Conservation (phyloP, 2,888 invertebrate genomes). For the Drosophila anomalata region DNA sequence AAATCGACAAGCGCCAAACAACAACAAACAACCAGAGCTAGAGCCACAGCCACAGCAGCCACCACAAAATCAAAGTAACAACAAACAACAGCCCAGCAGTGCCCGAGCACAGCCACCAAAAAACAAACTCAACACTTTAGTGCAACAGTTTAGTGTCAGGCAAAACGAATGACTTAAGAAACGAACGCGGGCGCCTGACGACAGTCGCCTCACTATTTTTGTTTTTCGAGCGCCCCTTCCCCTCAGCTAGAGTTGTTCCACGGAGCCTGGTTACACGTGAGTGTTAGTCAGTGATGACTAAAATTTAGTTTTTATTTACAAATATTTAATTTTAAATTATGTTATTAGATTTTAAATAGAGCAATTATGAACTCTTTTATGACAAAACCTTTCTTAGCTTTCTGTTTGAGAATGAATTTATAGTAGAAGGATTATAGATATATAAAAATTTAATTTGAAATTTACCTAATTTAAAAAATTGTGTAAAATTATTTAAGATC, state of each 20-base stretch:
- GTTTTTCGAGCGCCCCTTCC: slow-evolving; percentile 1
- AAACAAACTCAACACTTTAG: slow-evolving; percentile 65
- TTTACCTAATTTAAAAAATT: no score
- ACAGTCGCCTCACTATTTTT: slow-evolving; percentile 44
- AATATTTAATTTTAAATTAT: background rate
- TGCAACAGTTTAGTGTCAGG: slow-evolving; percentile 74
- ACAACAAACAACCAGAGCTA: slow-evolving; percentile 49
- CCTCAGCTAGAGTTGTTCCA: background rate
- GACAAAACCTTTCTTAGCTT: no score
- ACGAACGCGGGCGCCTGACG: slow-evolving; percentile 71
- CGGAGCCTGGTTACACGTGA: slow-evolving; percentile 45
- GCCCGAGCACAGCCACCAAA: slow-evolving; percentile 23
- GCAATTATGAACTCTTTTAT: background rate
- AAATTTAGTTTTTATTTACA: background rate
- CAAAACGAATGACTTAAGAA: slow-evolving; percentile 76
- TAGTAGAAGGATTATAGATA: no score
- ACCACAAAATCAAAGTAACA: slow-evolving; percentile 19
- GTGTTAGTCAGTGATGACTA: slow-evolving; percentile 26
- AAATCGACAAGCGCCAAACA: slow-evolving; percentile 64
- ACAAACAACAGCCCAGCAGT: slow-evolving; percentile 16
- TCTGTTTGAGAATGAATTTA: no score
- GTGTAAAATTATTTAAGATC: no score
- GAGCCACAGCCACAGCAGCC: slow-evolving; percentile 24
- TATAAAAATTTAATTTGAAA: no score
- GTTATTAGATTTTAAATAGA: background rate